Conservation (phyloP, 2,113 vertebrate genomes). For the Rafetus swinhoei region DNA sequence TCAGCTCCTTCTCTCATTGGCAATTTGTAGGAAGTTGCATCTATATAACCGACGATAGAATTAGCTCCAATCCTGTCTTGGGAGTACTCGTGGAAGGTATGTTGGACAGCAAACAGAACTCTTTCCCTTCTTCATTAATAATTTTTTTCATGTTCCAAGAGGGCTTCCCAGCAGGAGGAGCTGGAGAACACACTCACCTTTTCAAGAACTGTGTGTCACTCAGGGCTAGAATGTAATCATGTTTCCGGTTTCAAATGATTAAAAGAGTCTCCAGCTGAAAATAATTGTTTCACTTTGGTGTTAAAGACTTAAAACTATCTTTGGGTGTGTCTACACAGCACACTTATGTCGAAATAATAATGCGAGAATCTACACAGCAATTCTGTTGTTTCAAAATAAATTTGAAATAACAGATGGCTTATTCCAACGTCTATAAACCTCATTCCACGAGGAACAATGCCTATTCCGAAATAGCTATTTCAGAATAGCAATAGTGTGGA, state of each 20-base stretch:
- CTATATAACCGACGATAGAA: background rate
- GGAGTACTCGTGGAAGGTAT: background rate
- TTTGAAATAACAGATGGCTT: too few relatives aligned
- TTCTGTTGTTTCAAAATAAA: too few relatives aligned
- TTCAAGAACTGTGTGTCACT: conserved; percentile 26
- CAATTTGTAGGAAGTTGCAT: background rate
- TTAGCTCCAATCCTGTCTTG: background rate
- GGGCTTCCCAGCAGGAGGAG: background rate
- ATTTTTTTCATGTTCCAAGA: background rate
- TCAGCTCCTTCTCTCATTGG: background rate
- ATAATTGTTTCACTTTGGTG: background rate
- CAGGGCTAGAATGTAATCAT: background rate
- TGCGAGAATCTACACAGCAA: too few relatives aligned
- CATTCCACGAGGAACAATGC: too few relatives aligned
- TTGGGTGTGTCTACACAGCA: too few relatives aligned
- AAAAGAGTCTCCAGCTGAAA: background rate
- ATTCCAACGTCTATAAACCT: too few relatives aligned
- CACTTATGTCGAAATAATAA: too few relatives aligned
- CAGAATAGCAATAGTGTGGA: too few relatives aligned
- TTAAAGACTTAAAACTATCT: background rate
- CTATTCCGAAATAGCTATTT: too few relatives aligned
- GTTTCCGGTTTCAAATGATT: conserved; percentile 29
- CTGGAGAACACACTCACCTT: background rate
- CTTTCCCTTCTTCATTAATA: background rate
- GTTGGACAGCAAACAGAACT: fast-evolving